These are phyloP conservation scores for Meloidogyne hapla DNA, from an alignment of 1,140 invertebrate species.

Conservation along the genomic window DNA sequence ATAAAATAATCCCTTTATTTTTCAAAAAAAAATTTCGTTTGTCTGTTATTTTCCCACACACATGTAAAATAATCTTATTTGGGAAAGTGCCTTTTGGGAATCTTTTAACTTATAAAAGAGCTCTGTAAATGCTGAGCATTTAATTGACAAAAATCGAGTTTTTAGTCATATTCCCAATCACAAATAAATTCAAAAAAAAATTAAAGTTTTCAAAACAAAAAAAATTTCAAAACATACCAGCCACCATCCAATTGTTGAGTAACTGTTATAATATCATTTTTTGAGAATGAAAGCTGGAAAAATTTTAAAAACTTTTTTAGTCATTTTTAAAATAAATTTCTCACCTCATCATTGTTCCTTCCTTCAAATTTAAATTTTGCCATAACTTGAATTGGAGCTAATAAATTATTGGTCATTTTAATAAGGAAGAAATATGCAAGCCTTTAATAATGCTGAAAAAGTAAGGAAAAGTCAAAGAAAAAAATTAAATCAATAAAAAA, in stretches of 20 bases:
- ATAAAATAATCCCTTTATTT: no score
- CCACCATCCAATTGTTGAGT: constrained; percentile 91
- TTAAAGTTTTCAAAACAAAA: not conserved
- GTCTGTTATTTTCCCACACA: no score
- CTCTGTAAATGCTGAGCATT: no score
- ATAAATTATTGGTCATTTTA: not conserved
- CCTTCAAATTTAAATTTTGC: constrained; percentile 89
- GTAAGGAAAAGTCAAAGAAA: not conserved
- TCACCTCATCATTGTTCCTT: constrained; percentile 91
- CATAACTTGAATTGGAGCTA: constrained; percentile 63
- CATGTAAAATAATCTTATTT: no score
- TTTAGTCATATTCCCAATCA: no score
- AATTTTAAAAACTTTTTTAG: not conserved
- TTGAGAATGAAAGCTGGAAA: constrained; percentile 85
- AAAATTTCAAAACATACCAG: constrained; percentile 8
- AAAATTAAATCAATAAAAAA: not conserved
- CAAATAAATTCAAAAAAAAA: not conserved
- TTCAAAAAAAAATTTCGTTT: no score
- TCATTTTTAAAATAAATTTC: constrained; percentile 38
- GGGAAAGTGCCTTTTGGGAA: no score
- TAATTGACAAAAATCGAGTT: no score
- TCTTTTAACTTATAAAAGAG: no score
- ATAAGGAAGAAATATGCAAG: not conserved
- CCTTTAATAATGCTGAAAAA: not conserved
- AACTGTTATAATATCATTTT: constrained; percentile 92